Evolutionary conservation across 2,113 vertebrate genomes (phyloP).

Genomic region (Octodon degus): DNA sequence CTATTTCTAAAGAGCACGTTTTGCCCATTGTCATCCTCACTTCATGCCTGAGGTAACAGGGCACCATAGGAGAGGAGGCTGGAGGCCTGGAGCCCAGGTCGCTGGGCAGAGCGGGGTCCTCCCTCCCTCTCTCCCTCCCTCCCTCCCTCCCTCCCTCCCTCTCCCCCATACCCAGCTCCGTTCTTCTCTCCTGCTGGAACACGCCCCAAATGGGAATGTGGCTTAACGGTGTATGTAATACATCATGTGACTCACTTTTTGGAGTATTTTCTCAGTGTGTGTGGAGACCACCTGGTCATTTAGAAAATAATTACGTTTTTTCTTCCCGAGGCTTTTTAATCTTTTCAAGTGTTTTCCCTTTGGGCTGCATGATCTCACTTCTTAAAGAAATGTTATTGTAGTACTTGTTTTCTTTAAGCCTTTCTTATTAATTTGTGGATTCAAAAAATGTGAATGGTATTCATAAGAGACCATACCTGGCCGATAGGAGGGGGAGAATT

Average conservation of each 20-base stretch:
- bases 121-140: background rate
- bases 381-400: background rate
- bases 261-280: background rate
- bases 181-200: background rate
- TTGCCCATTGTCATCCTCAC: background rate
- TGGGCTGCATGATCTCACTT: slow-evolving; percentile 7
- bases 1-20: background rate
- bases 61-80: background rate
- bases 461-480: background rate
- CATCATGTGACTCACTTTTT: background rate
- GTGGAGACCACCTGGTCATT: background rate
- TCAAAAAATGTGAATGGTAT: background rate
- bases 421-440: background rate
- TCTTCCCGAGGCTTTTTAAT: background rate
- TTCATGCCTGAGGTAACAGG: background rate
- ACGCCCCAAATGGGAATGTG: background rate
- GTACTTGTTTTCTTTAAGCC: slow-evolving; percentile 12
- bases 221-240: background rate
- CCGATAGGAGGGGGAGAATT: background rate
- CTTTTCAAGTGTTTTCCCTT: background rate
- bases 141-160: background rate
- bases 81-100: background rate
- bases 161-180: too few relatives aligned
- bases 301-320: background rate
- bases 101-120: background rate